Base-by-base conservation (phyloP, 1,140 invertebrate genomes). In the Zophobas morio region DNA sequence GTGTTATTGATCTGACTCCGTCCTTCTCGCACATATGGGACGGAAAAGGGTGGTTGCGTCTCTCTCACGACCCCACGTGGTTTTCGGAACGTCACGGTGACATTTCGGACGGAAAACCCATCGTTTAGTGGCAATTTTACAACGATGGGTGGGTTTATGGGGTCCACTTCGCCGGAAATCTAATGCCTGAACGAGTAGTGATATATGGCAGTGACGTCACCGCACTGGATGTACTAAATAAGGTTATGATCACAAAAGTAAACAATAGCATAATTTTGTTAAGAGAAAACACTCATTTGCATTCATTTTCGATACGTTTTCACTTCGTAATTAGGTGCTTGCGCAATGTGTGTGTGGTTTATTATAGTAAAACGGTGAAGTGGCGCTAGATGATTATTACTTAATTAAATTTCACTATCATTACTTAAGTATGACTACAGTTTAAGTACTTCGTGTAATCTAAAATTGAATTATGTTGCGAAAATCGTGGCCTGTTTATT, bases 1-100 rank as follows among this genome's bases (percentile, higher is more conserved):
- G 71, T 70, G 77, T 71, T 78, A 78, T 78, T 78, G 77, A 78
- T 78, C 77, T 75, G 36, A 53, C 40, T 75, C 63, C 75, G 49
- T 78, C 77, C 53, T 70, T 39, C 8, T 66, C 39, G 60, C 60
- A 66, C 60, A 47, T 66, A 32, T 66, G 60, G 60, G 8, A 40
- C 1, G 0, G 39, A 4, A 0, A 4, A 39, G 60, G 37, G 33
- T 53, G 39, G 70, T 73, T 74, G 32, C 54, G n/a, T 66, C 57
- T 42, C 54, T 37, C 74, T 40, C 40, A 33, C 54, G 49, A 71
- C 73, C 72, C 77, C 77, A 78, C 77, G 77, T 78, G 77, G 77
- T 47, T 75, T 70, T 75, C 54, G 32, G 75, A 56, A 75, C 63
- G 70, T 78, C 71, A 60, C 20, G 40, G 33, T 60, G 72, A 73